phyloP scores from a whole-genome alignment of 2,113 vertebrate species.

The Anolis carolinensis region DNA sequence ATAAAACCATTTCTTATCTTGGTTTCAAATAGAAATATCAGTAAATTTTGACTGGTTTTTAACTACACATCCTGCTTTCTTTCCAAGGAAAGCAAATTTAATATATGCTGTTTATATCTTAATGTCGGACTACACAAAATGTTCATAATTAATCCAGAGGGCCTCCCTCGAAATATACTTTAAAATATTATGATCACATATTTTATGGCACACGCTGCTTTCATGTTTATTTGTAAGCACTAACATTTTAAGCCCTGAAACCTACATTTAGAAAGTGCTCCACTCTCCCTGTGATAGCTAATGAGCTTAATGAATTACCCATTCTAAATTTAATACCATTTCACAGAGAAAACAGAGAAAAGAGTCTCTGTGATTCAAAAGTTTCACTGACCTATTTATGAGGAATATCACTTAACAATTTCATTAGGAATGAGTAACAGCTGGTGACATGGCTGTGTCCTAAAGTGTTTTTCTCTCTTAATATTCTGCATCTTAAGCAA shows the following conservation, averaged over 20 bases:
- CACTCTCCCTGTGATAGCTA: constrained; percentile 59
- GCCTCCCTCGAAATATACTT: constrained; percentile 61
- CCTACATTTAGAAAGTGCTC: constrained; percentile 67
- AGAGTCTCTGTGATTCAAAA: constrained; percentile 69
- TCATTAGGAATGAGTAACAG: constrained; percentile 77
- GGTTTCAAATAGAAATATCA: constrained; percentile 39
- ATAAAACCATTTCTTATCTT: constrained; percentile 35
- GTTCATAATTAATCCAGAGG: constrained; percentile 67
- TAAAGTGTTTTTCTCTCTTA: constrained; percentile 75
- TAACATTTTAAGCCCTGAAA: constrained; percentile 63
- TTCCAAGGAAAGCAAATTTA: constrained; percentile 54
- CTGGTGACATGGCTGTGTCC: constrained; percentile 74
- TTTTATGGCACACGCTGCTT: constrained; percentile 58
- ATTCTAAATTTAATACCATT: constrained; percentile 69
- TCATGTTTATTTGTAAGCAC: constrained; percentile 70
- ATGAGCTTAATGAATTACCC: constrained; percentile 69
- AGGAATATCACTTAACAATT: constrained; percentile 77
- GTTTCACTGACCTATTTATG: constrained; percentile 75
- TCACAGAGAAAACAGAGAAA: constrained; percentile 65
- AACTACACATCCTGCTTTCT: constrained; percentile 55
- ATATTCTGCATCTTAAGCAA: constrained; percentile 77
- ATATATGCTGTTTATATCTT: constrained; percentile 63
- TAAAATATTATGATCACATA: constrained; percentile 61
- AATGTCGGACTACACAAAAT: constrained; percentile 63
- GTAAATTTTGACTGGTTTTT: constrained; percentile 25